Base-by-base conservation (phyloP, 2,797 vertebrate genomes). In the Enteromius unitaeniatus region DNA sequence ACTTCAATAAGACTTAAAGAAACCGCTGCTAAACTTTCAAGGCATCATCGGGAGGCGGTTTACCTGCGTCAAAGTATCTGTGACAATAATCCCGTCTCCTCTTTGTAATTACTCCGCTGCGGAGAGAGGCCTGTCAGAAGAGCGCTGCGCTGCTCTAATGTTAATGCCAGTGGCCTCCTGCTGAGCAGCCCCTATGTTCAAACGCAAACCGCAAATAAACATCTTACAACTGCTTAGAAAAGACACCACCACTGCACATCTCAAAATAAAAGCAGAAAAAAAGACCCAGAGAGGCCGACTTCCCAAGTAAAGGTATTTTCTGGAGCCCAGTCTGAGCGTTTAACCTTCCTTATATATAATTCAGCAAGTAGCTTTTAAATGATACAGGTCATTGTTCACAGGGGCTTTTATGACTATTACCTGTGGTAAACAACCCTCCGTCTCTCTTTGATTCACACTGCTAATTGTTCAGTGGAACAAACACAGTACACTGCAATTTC, bases 261-360 rank as follows among this genome's bases (percentile, higher is more conserved):
- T 82, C 47, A 58, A 82, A 72, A 69, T 77, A 68, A 53, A 79
- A 49, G 26, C 23, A 45, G 5, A 31, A 49, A 77, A 55, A 49
- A 77, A 55, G 31, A 60, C 70, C 28, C 47, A 11, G 81, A 83
- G 58, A 82, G 62, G n/a, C 49, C 6, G 49, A 76, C 64, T n/a
- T 80, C 74, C 37, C 8, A 14, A 15, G 34, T 67, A 55, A 65
- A 65, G 42, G 68, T 68, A 67, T 81, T 67, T 83, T 85, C 47
- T 55, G 58, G 37, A 78, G 19, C 55, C n/a, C 53, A 23, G 53
- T 76, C 15, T 69, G 42, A 83, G 74, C 42, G 1, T 51, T 81
- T 78, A 84, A 62, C 75, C 64, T 53, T 62, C 31, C 65, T 88
- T 69, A 89, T 90, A 62, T 88, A 88, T 91, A 88, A 91, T 90